Percentiles rank a stretch among this genome's conserved stretches.
phyloP scores from a whole-genome alignment of 2,797 vertebrate genomes.

The Anomalospiza imberbis region DNA sequence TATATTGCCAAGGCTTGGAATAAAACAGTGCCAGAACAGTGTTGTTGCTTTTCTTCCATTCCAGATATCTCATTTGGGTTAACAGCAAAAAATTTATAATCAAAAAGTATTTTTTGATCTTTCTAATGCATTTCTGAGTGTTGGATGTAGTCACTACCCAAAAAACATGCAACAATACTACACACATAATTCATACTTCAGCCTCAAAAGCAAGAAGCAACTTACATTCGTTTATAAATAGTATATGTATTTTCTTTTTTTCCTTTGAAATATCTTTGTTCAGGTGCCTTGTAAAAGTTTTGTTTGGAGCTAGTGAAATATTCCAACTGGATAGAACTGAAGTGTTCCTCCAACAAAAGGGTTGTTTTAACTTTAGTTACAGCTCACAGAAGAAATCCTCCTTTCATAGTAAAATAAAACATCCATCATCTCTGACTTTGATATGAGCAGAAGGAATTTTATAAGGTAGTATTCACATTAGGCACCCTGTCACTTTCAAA shows the following conservation, averaged over 20 bases:
- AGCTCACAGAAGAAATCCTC: neutral
- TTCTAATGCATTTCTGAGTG: neutral
- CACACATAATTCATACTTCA: neutral
- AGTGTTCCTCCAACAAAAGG: neutral
- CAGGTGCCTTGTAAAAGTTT: neutral
- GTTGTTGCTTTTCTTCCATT: neutral
- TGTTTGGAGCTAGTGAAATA: neutral
- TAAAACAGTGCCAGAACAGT: neutral
- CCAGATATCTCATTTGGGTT: neutral
- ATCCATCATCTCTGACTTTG: neutral
- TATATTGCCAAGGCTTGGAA: neutral
- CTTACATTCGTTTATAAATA: neutral
- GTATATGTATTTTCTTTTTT: neutral
- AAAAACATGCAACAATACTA: fast-evolving
- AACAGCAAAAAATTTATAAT: neutral
- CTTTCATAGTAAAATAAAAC: neutral
- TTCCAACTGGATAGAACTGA: neutral
- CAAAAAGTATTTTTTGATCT: neutral
- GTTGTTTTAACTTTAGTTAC: neutral
- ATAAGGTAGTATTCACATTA: neutral
- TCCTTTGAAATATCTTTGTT: neutral
- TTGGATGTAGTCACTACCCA: neutral
- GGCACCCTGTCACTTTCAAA: neutral
- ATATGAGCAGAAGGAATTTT: neutral
- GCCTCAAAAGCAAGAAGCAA: neutral